Conservation (phyloP, 1,140 invertebrate genomes). For the Apocrypta bakeri region DNA sequence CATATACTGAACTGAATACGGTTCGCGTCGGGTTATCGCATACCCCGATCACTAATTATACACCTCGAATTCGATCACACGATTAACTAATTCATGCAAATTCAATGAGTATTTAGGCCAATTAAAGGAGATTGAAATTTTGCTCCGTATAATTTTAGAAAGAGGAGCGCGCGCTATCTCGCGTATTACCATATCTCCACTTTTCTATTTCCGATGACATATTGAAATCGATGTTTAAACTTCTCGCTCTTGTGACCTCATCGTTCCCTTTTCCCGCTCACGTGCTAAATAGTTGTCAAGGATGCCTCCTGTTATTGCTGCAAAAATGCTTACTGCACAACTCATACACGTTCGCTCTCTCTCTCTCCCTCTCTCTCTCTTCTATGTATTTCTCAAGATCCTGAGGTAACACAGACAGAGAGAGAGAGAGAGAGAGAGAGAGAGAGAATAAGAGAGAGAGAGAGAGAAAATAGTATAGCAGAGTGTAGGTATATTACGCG, state of each 20-base stretch:
- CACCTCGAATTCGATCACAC: neutral
- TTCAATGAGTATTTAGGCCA: neutral
- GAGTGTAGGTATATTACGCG: constrained; percentile 23
- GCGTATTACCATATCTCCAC: too few relatives aligned
- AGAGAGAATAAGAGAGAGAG: neutral
- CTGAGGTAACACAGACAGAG: constrained; percentile 12
- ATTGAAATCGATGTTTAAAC: neutral
- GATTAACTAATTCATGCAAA: neutral
- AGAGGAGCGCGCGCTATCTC: neutral
- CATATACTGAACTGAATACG: too few relatives aligned
- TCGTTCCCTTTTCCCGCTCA: neutral
- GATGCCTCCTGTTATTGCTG: neutral
- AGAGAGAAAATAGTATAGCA: neutral
- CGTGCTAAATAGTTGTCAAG: neutral
- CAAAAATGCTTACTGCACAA: neutral
- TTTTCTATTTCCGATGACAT: constrained; percentile 8
- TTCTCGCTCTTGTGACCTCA: neutral
- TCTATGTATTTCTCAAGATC: constrained; percentile 53
- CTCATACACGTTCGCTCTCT: neutral
- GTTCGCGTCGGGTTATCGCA: too few relatives aligned
- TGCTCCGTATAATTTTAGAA: neutral
- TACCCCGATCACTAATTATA: neutral
- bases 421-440: too few relatives aligned
- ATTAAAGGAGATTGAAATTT: neutral
- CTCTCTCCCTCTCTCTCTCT: too few relatives aligned